Percentiles rank a stretch among this genome's conserved stretches.
Evolutionary conservation across 2,888 invertebrate genomes (phyloP).

Genomic region (Cantharis lateralis): DNA sequence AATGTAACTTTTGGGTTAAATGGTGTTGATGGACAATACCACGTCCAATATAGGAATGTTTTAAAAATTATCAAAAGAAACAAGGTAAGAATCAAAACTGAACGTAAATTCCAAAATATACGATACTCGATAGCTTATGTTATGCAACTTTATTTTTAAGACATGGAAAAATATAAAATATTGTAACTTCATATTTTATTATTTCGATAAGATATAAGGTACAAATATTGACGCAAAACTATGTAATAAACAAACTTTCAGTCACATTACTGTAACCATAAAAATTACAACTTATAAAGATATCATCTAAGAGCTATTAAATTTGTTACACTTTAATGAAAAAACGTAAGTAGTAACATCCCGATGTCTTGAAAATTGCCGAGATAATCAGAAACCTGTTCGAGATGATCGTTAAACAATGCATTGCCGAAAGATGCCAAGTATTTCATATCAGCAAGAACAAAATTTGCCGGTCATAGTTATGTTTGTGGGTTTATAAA

Average conservation of each 20-base stretch:
- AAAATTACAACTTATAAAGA: neutral
- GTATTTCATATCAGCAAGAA: neutral
- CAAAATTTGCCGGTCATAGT: neutral
- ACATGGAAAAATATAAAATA: neutral
- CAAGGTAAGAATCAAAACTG: too few species aligned
- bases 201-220: neutral
- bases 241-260: neutral
- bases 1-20: too few species aligned
- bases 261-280: neutral
- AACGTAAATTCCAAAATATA: too few species aligned
- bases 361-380: neutral
- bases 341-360: neutral
- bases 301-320: neutral
- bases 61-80: too few species aligned
- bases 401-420: neutral
- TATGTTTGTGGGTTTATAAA: neutral
- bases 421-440: neutral
- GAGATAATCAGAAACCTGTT: neutral
- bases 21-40: too few species aligned
- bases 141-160: neutral
- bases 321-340: neutral
- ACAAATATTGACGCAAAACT: neutral
- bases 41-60: too few species aligned
- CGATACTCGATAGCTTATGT: neutral
- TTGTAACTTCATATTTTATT: neutral